Percentiles rank a stretch among this genome's conserved stretches.
Evolutionary conservation across 2,888 invertebrate species (phyloP).

Genomic region (Thera obeliscata): DNA sequence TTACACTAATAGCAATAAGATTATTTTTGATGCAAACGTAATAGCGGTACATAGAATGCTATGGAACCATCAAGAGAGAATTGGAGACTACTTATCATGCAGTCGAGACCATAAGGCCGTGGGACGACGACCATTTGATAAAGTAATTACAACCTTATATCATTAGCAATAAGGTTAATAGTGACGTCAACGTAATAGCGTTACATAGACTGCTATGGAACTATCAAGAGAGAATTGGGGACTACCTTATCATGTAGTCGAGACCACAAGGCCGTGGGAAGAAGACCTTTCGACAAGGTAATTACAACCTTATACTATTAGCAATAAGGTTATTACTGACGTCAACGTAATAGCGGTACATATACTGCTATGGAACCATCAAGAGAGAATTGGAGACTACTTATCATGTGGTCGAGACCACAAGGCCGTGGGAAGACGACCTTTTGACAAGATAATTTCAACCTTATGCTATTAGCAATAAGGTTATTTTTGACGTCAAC

Average conservation of each 20-base stretch:
- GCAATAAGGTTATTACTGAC: slow-evolving; percentile 88
- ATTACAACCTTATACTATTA: too few species aligned
- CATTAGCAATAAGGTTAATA: too few species aligned
- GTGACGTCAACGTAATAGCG: slow-evolving; percentile 97
- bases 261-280: slow-evolving; percentile 98
- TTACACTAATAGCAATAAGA: not conserved
- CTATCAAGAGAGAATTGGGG: slow-evolving; percentile 96
- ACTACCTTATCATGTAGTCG: slow-evolving; percentile 95
- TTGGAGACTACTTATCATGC: slow-evolving; percentile 95
- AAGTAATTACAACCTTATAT: slow-evolving; percentile 67
- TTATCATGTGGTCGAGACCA: slow-evolving; percentile 96
- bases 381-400: slow-evolving; percentile 96
- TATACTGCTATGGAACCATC: slow-evolving; percentile 97
- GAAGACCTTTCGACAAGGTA: slow-evolving; percentile 98
- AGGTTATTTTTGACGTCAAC: slow-evolving; percentile 73
- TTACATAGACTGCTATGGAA: slow-evolving; percentile 97
- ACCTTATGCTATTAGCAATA: not conserved
- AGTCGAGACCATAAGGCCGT: slow-evolving; percentile 98
- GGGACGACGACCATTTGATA: slow-evolving; percentile 97
- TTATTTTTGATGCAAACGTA: slow-evolving; percentile 85
- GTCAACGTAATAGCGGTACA: slow-evolving; percentile 97
- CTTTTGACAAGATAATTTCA: slow-evolving; percentile 87
- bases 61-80: slow-evolving; percentile 98
- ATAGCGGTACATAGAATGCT: slow-evolving; percentile 95
- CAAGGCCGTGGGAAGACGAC: slow-evolving; percentile 97